phyloP scores from a whole-genome alignment of 1,140 invertebrate species.

The Lethrus apterus region DNA sequence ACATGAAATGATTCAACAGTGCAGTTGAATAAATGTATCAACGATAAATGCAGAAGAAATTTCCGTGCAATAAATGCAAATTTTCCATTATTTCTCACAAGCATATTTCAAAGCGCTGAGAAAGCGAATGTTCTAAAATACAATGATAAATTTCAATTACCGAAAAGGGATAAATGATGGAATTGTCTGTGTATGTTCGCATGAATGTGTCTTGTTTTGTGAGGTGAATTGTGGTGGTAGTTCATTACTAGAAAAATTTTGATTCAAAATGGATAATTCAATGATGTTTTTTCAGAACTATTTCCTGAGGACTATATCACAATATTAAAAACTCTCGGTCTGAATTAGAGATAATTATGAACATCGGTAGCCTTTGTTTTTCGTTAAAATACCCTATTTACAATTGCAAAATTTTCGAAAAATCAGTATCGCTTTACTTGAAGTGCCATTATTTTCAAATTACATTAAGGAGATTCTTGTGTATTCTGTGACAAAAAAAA shows the following conservation, averaged over 20 bases:
- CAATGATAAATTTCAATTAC: no score
- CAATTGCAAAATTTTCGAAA: conserved; percentile 11
- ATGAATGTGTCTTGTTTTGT: no score
- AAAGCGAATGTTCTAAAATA: no score
- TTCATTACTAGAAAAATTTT: conserved; percentile 18
- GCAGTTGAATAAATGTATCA: no score
- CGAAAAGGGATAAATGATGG: no score
- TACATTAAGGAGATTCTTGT: conserved; percentile 17
- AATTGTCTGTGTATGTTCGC: no score
- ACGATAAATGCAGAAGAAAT: no score
- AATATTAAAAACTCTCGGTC: conserved; percentile 28
- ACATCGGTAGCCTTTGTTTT: conserved; percentile 10
- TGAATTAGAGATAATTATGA: conserved; percentile 16
- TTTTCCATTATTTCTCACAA: no score
- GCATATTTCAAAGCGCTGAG: no score
- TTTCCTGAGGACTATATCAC: conserved; percentile 40
- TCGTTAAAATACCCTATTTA: conserved; percentile 13
- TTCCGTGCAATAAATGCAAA: no score
- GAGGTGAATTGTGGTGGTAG: conserved; percentile 5
- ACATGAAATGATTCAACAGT: no score
- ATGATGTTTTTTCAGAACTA: conserved; percentile 34
- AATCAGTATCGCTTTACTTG: background rate
- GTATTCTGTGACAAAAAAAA: no score
- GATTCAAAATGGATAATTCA: conserved; percentile 26
- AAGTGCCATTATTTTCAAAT: conserved; percentile 9